These are phyloP conservation scores for Heliangelus exortis DNA, from an alignment of 2,797 vertebrate species.

Conservation along the genomic window DNA sequence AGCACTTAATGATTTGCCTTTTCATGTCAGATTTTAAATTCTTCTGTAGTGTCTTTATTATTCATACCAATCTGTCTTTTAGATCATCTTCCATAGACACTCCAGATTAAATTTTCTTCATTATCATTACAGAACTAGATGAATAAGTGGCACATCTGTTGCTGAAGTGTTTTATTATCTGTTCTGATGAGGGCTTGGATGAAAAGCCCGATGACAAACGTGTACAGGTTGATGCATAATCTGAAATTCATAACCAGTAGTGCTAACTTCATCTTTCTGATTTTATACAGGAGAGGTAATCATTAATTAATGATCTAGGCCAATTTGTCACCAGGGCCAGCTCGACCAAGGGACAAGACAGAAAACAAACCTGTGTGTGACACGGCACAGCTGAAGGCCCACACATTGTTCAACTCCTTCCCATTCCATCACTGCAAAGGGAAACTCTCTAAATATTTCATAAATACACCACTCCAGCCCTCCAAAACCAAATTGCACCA, in stretches of 20 bases:
- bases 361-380: conserved; percentile 22
- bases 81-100: conserved; percentile 76
- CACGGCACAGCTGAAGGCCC: conserved; percentile 31
- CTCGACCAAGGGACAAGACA: conserved; percentile 36
- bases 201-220: conserved; percentile 73
- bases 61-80: conserved; percentile 81
- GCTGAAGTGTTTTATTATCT: conserved; percentile 82
- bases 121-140: conserved; percentile 81
- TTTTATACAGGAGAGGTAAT: conserved; percentile 54
- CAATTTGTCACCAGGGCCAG: conserved; percentile 20
- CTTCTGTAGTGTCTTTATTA: conserved; percentile 64
- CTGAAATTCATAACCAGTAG: conserved; percentile 63
- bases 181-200: conserved; percentile 75
- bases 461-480: conserved; percentile 56
- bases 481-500: conserved; percentile 43
- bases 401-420: conserved; percentile 16
- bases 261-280: conserved; percentile 54
- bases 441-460: conserved; percentile 75
- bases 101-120: conserved; percentile 82
- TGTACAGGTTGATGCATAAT: conserved; percentile 58
- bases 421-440: conserved; percentile 3
- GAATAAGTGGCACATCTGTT: conserved; percentile 85
- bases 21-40: conserved; percentile 33
- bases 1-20: conserved; percentile 63
- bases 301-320: conserved; percentile 73